These are phyloP conservation scores for Ochlodes sylvanus DNA, from an alignment of 2,888 invertebrate genomes.

Conservation along the genomic window DNA sequence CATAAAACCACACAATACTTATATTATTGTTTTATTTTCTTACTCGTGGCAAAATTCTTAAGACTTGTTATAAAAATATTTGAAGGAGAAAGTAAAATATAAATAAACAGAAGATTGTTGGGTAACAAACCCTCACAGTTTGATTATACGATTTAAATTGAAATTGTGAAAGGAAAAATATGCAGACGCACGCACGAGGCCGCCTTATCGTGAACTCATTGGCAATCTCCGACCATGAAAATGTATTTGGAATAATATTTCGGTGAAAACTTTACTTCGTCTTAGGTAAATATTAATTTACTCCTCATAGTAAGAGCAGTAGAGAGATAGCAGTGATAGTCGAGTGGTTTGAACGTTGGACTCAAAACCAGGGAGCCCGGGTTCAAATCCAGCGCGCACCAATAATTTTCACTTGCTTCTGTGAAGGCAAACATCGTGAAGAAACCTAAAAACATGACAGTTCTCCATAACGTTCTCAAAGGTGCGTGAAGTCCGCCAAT, in stretches of 20 bases:
- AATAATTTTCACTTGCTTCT: too few species aligned
- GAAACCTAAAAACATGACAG: too few species aligned
- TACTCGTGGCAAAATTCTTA: background rate
- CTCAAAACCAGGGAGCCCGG: too few species aligned
- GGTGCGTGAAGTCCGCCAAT: too few species aligned
- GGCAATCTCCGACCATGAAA: constrained; percentile 54
- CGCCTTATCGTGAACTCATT: constrained; percentile 62
- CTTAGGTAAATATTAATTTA: background rate
- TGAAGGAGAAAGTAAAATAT: constrained; percentile 14
- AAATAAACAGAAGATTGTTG: constrained; percentile 37
- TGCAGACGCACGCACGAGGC: constrained; percentile 64
- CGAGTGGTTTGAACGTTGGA: too few species aligned
- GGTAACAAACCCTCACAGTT: constrained; percentile 53
- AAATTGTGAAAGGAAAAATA: constrained; percentile 63
- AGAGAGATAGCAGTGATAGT: too few species aligned
- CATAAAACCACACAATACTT: too few species aligned
- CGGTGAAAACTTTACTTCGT: constrained; percentile 40
- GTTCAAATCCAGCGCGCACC: too few species aligned
- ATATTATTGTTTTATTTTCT: too few species aligned
- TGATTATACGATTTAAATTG: constrained; percentile 57
- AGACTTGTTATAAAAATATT: background rate
- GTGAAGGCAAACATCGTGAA: too few species aligned
- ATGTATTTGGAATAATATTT: constrained; percentile 55
- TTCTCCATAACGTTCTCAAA: too few species aligned
- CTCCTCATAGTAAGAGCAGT: too few species aligned